Conservation (phyloP, 2,797 vertebrate species). For the Dryobates pubescens region DNA sequence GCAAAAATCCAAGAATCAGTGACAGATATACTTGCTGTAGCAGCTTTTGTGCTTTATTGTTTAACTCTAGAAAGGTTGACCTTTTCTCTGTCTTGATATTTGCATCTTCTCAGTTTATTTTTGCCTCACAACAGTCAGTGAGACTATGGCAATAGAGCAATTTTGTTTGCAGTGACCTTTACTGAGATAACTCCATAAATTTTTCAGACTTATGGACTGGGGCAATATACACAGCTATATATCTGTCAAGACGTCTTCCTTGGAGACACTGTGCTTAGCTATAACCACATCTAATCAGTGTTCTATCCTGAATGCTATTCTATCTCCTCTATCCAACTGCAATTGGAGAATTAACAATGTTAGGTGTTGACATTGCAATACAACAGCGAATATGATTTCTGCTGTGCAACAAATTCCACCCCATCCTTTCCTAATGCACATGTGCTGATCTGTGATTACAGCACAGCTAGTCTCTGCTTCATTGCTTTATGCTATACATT, state of each 20-base stretch:
- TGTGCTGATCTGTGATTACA: not conserved
- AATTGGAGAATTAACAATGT: not conserved
- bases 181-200: not conserved
- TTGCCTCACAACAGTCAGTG: not conserved
- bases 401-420: not conserved
- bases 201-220: not conserved
- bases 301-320: not conserved
- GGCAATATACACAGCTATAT: not conserved
- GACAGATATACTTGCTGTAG: not conserved
- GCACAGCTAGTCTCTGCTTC: not conserved
- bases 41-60: not conserved
- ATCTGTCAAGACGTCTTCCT: not conserved
- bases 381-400: not conserved
- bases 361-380: not conserved
- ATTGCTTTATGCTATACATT: not conserved
- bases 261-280: not conserved
- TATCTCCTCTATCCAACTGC: not conserved
- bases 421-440: not conserved
- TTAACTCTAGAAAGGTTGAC: not conserved
- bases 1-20: not conserved
- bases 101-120: not conserved
- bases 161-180: conserved; percentile 32
- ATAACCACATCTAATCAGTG: not conserved
- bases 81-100: conserved; percentile 4
- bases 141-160: not conserved